Percentiles rank a stretch among this genome's conserved stretches.
These are phyloP conservation scores for Phacellophora camtschatica DNA, from an alignment of 30 jellyfish, hydroid and myxozoan species.

Conservation along the genomic window DNA sequence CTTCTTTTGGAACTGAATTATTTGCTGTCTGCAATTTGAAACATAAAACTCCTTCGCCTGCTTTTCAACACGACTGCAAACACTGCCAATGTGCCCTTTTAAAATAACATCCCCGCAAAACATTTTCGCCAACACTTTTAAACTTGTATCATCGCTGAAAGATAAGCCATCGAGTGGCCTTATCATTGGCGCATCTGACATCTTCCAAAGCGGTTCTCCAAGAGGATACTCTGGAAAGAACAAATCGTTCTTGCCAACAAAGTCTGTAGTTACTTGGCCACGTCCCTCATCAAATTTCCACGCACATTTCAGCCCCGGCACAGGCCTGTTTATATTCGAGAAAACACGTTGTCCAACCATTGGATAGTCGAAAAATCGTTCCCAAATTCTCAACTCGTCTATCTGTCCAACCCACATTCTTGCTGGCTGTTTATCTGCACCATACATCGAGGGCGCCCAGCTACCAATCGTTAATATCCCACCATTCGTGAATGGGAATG, in stretches of 20 bases:
- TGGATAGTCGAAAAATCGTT: slow-evolving; percentile 15
- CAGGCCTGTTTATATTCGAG: slow-evolving; percentile 28
- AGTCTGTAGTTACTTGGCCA: slow-evolving; percentile 32
- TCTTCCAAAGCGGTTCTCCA: slow-evolving; percentile 50
- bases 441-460: slow-evolving; percentile 55
- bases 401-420: slow-evolving; percentile 45
- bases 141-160: slow-evolving; percentile 29
- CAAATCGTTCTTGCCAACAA: slow-evolving; percentile 34
- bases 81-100: slow-evolving; percentile 40
- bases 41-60: slow-evolving; percentile 19
- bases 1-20: background rate
- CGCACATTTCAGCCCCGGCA: slow-evolving; percentile 47
- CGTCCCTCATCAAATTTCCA: slow-evolving; percentile 58
- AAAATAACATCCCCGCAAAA: slow-evolving; percentile 34
- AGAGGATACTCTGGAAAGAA: slow-evolving; percentile 43
- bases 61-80: background rate
- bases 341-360: slow-evolving; percentile 50
- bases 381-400: slow-evolving; percentile 61
- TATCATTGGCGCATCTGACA: slow-evolving; percentile 32
- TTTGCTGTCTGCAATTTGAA: slow-evolving; percentile 14
- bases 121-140: background rate
- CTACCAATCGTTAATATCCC: slow-evolving; percentile 47
- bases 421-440: background rate
- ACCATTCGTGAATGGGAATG: slow-evolving; percentile 11
- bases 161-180: slow-evolving; percentile 7